Base-by-base conservation (phyloP, 2,113 vertebrate species). In the Desmodus rotundus region DNA sequence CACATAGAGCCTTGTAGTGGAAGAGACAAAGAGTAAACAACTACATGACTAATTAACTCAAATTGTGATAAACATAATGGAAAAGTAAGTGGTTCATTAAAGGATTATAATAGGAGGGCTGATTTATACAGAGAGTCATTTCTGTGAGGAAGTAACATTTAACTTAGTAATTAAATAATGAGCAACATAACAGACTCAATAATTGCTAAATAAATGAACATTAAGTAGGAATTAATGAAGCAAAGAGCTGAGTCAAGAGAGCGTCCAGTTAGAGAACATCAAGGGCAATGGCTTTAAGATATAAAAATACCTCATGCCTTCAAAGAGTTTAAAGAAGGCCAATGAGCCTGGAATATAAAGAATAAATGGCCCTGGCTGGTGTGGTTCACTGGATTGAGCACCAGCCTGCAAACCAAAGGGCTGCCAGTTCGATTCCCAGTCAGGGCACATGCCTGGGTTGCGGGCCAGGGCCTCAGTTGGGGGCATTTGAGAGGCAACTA, bases 61-160 rank as follows among this genome's bases (percentile, higher is more conserved):
- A 90, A 87, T 38, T 92, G 22, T 74, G 80, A 87, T 63, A 28
- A 92, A 70, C 52, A 81, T 26, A 3, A 88, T 58, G 50, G 41
- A 74, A 80, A 81, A 87, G 28, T 73, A 78, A 77, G 74, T 10
- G 10, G 26, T 47, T 94, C 8, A 31, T 50, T 89, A 68, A 89
- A 41, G 43, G 28, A 43, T 76, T 47, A 5, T 58, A 89, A 88
- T 16, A 84, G 45, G 24, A 58, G 45, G 24, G 52, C 31, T 87
- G 43, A 78, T 31, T 89, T 63, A 84, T 19, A 76, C 20, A 94
- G 58, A 94, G 58, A 16, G 76, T 91, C 22, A 91, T 68, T 74
- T 85, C 88, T 96, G 45, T 89, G 38, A 85, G 22, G n/a, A 78
- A 89, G 41, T 58, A 93, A 89, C 45, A 95, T 24, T 87, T 94